Base-by-base conservation (phyloP, 1,140 invertebrate genomes). In the Drosophila aff. region DNA sequence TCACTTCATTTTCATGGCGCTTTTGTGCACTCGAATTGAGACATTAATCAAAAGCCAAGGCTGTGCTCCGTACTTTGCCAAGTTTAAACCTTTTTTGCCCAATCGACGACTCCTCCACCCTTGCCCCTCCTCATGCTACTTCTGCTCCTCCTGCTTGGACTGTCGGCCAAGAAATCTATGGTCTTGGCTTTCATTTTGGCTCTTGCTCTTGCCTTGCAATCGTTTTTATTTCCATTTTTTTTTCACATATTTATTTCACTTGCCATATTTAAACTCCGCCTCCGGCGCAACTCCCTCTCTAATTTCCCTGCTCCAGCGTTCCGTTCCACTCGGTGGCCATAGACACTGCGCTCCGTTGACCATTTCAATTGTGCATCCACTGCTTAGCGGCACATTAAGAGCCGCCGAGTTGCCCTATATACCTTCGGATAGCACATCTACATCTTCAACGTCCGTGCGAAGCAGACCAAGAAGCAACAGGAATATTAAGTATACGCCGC, bases 341-440 rank as follows among this genome's bases (percentile, higher is more conserved):
- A 78, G 76, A 78, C 76, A 78, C 75, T 76, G 74, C 73, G 74
- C 75, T 78, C 76, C 47, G 75, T 77, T 77, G 65, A 78, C 75
- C 65, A 78, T 71, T 69, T 61, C 75, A 78, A 78, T 78, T 71
- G 75, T 78, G 76, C 76, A 78, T 78, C 74, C 66, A 57, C 52
- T 73, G 69, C 75, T 77, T 78, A 58, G 65, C 76, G 75, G 43
- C 75, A 78, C 76, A 78, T 78, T 78, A 78, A 46, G 58, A 63
- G 58, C 52, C 76, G 64, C 64, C 74, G 33, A 49, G 33, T 57
- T 77, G 74, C 50, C 76, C 74, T 78, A 78, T 77, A 46, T 52
- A 65, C 28, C 18, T 28, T 13, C 65, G 31, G 13, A 36, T 15
- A 63, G 66, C 18, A 55, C 33, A 55, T 55, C 52, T 55, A 38